Evolutionary conservation across 2,113 vertebrate genomes (phyloP).

Genomic region (Channa maculata): DNA sequence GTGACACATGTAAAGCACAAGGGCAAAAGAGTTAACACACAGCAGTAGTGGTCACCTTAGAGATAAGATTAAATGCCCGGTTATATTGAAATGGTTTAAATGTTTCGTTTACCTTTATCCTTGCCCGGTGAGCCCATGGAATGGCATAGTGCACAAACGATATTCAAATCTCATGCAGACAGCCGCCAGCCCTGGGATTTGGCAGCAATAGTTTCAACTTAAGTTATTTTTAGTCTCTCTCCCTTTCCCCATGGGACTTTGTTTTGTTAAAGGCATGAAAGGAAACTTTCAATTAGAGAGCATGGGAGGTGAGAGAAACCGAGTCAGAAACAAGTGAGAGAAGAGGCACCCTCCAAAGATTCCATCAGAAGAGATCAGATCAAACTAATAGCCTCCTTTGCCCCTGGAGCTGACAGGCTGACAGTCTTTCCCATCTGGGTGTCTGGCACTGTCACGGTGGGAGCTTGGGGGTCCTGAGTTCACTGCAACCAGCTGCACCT

Average conservation of each 20-base stretch:
- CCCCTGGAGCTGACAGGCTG: constrained; percentile 66
- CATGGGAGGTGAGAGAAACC: constrained; percentile 43
- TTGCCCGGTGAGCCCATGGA: constrained; percentile 34
- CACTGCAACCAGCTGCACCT: constrained; percentile 77
- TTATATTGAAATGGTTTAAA: constrained; percentile 26
- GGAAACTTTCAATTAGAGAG: constrained; percentile 81
- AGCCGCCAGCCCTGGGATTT: constrained; percentile 77
- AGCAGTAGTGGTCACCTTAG: constrained; percentile 57
- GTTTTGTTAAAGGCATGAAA: constrained; percentile 79
- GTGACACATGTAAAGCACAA: constrained; percentile 60
- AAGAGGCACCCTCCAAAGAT: constrained; percentile 64
- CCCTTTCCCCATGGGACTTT: constrained; percentile 65
- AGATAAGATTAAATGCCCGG: constrained; percentile 51
- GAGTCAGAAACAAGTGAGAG: constrained; percentile 62
- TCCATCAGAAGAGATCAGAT: constrained; percentile 79
- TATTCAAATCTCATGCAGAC: constrained; percentile 82
- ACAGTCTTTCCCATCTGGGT: constrained; percentile 76
- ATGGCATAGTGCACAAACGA: constrained; percentile 63
- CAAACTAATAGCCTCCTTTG: constrained; percentile 67
- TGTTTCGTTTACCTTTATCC: constrained; percentile 46
- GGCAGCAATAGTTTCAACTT: constrained; percentile 78
- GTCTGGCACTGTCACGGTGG: constrained; percentile 57
- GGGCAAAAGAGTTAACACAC: constrained; percentile 57
- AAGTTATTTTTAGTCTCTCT: constrained; percentile 83
- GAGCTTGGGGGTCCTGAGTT: constrained; percentile 63